These are phyloP conservation scores for Turritopsis dohrnii DNA, from an alignment of 30 jellyfish, hydroid and myxozoan genomes.

Conservation along the genomic window DNA sequence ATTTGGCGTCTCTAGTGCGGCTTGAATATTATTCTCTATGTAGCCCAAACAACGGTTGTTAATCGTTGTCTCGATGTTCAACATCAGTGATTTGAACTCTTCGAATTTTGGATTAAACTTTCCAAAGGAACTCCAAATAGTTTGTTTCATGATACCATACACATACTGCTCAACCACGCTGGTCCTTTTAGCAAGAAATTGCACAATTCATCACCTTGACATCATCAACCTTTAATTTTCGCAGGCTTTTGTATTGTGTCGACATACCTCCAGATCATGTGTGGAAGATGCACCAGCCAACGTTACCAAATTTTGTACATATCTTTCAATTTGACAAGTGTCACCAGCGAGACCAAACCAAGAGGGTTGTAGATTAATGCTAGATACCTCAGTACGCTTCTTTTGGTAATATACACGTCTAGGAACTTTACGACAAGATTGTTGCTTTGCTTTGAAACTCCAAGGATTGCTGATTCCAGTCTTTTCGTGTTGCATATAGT, in stretches of 20 bases:
- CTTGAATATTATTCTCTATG: constrained; percentile 27
- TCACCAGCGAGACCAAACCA: too few relatives aligned
- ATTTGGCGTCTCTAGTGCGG: constrained; percentile 25
- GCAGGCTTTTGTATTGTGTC: too few relatives aligned
- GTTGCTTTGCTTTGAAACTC: constrained; percentile 40
- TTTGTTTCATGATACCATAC: too few relatives aligned
- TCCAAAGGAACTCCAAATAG: constrained; percentile 20
- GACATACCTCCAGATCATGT: too few relatives aligned
- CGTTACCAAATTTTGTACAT: not conserved
- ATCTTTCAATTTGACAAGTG: constrained; percentile 32
- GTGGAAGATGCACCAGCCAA: constrained; percentile 29
- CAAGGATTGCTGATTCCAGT: constrained; percentile 51
- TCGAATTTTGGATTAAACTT: not conserved
- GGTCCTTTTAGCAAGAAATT: too few relatives aligned
- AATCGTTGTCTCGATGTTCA: constrained; percentile 12
- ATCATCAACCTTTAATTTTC: too few relatives aligned
- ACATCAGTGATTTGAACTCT: not conserved
- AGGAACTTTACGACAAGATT: constrained; percentile 37
- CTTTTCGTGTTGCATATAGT: not conserved
- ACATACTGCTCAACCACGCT: too few relatives aligned
- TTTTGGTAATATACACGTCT: constrained; percentile 35
- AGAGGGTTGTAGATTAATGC: constrained; percentile 59
- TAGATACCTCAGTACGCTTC: constrained; percentile 37
- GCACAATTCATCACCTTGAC: too few relatives aligned
- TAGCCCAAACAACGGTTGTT: constrained; percentile 34